Conservation (phyloP, 2,888 invertebrate genomes). For the Drosophila mayaguana region DNA sequence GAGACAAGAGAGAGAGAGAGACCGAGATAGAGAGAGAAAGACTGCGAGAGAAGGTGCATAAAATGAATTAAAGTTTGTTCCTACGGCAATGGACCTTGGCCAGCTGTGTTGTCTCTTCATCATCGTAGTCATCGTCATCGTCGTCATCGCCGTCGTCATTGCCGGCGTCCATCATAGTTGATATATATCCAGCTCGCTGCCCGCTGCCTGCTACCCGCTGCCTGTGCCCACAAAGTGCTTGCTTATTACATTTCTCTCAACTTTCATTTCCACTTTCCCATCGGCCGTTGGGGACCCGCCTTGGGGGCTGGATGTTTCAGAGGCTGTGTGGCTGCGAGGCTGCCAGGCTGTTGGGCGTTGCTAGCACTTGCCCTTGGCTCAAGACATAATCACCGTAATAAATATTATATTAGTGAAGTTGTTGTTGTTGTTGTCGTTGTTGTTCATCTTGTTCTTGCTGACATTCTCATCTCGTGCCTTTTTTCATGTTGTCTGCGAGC, state of each 20-base stretch:
- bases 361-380: slow-evolving; percentile 51
- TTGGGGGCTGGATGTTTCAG: not conserved
- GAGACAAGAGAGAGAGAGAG: not conserved
- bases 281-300: slow-evolving; percentile 20
- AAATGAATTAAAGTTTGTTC: slow-evolving; percentile 54
- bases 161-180: slow-evolving; percentile 59
- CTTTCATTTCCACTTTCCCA: slow-evolving; percentile 39
- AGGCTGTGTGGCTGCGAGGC: not conserved
- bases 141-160: slow-evolving; percentile 20
- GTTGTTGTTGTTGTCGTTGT: slow-evolving; percentile 47
- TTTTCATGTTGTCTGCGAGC: not conserved
- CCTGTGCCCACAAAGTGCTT: slow-evolving; percentile 21
- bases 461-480: slow-evolving; percentile 27
- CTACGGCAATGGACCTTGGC: slow-evolving; percentile 44
- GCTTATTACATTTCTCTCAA: slow-evolving; percentile 56
- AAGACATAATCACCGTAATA: slow-evolving; percentile 70
- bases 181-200: slow-evolving; percentile 20
- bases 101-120: slow-evolving; percentile 35
- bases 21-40: not conserved
- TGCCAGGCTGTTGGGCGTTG: slow-evolving; percentile 21
- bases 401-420: slow-evolving; percentile 68
- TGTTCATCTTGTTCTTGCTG: slow-evolving; percentile 34
- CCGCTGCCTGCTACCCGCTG: not conserved
- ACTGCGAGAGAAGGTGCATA: slow-evolving; percentile 14
- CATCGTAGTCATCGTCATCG: slow-evolving; percentile 18